Evolutionary conservation across 2,888 invertebrate species (phyloP), one percentile per base, ranked within the genome.

Genomic region (Galerucella pusilla): DNA sequence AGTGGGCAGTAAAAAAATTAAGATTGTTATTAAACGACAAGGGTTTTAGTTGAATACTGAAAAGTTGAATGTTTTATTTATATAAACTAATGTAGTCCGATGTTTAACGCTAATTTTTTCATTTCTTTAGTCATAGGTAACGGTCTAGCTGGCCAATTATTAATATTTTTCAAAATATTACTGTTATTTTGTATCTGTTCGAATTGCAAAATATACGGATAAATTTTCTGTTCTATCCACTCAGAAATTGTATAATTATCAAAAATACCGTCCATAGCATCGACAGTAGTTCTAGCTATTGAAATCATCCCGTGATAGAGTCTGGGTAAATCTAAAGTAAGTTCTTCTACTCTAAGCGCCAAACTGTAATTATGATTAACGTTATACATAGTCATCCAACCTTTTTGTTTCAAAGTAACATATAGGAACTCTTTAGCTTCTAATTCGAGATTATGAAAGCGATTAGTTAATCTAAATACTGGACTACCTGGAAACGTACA

Each of bases 301-400:
- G 88, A 86, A 45, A 90, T 85, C 75, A 91, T 81, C 82, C 92
- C 89, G 84, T 93, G 89, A 82, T 91, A 90, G 77, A 93, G 85
- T 79, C 90, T 86, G 66, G 91, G 88, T 79, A 90, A 88, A 80
- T 90, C 91, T 35, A 86, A 85, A 70, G 90, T 90, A 69, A 92
- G 84, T 78, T 93, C 92, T 63, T 91, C 91, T 1, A 94, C 89
- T 65, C 94, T 89, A 72, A 91, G 84, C 0, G 93, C 92, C 70
- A 92, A 91, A 77, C 92, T 91, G 83, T 92, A 94, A 83, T 92
- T 92, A 81, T 91, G 91, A n/a, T 90, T 88, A 6, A 93, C 88
- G 84, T 93, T 93, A 85, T 93, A 94, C 46, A 91, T 89, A 28
- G 93, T 93, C 89, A 94, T 89, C 94, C 94, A 94, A 46, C 92